Percentiles rank a stretch among this genome's conserved stretches.
phyloP scores from a whole-genome alignment of 2,888 invertebrate genomes.

The Sarcophaga carnaria region DNA sequence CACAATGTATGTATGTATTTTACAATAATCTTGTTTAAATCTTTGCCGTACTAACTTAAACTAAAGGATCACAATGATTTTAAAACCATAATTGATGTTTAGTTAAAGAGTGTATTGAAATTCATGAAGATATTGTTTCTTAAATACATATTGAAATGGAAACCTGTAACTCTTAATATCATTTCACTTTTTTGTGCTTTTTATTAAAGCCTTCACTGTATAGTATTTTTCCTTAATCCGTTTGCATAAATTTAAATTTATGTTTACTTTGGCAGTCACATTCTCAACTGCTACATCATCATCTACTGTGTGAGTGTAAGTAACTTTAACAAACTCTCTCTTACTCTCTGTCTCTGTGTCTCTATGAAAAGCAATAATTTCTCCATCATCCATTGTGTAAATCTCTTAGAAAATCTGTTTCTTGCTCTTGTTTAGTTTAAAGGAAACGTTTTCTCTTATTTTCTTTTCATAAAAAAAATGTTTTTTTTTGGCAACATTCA shows the following conservation, averaged over 20 bases:
- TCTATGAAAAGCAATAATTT: neutral
- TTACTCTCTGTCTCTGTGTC: neutral
- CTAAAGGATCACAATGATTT: too few relatives aligned
- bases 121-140: too few relatives aligned
- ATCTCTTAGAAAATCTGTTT: neutral
- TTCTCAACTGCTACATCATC: too few relatives aligned
- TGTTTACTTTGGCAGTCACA: neutral
- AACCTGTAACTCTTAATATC: too few relatives aligned
- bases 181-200: too few relatives aligned
- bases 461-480: neutral
- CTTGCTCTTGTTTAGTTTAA: too few relatives aligned
- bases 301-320: neutral
- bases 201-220: neutral
- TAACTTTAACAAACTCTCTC: neutral
- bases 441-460: neutral
- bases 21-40: too few relatives aligned
- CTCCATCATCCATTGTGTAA: conserved; percentile 8
- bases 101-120: too few relatives aligned
- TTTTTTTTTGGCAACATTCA: conserved; percentile 18
- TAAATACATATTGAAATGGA: too few relatives aligned
- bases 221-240: neutral
- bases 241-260: neutral
- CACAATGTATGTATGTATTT: too few relatives aligned
- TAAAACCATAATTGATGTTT: too few relatives aligned
- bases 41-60: too few relatives aligned